Evolutionary conservation across 2,113 vertebrate species (phyloP).

Genomic region (Propithecus coquereli): DNA sequence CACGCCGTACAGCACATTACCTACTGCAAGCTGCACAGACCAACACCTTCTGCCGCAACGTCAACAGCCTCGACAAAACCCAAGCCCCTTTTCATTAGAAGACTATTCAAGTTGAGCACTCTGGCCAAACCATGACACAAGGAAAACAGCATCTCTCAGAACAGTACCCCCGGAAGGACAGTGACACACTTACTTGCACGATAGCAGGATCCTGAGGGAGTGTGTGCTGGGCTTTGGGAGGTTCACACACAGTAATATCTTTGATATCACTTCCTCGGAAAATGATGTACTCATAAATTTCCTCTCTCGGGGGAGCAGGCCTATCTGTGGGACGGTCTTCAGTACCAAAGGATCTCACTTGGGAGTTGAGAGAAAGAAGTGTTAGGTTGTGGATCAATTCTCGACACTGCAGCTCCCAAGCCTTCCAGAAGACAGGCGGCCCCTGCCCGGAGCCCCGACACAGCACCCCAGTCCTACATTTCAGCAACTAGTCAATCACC

Average conservation of each 20-base stretch:
- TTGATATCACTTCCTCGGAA: slow-evolving; percentile 98
- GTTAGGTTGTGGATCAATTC: neutral
- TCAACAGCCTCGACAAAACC: fast-evolving
- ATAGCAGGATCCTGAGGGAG: slow-evolving; percentile 96
- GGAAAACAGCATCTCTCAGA: neutral
- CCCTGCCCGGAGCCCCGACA: neutral
- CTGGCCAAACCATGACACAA: neutral
- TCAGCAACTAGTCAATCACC: neutral
- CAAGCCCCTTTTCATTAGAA: neutral
- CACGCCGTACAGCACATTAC: neutral
- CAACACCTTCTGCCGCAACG: neutral
- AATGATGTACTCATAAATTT: slow-evolving; percentile 98
- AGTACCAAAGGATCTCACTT: slow-evolving; percentile 95
- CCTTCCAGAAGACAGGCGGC: neutral
- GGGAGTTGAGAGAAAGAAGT: neutral
- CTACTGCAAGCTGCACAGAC: no score
- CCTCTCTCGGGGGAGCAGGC: slow-evolving; percentile 92
- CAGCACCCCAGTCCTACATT: neutral
- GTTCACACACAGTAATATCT: slow-evolving; percentile 94
- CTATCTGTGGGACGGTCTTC: slow-evolving; percentile 95
- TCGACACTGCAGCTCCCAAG: fast-evolving
- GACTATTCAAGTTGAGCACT: neutral
- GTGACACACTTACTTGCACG: slow-evolving; percentile 86
- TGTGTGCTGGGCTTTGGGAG: slow-evolving; percentile 90
- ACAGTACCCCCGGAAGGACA: fast-evolving